These are phyloP conservation scores for Cephus pygmeus DNA, from an alignment of 2,888 invertebrate species.

Conservation along the genomic window DNA sequence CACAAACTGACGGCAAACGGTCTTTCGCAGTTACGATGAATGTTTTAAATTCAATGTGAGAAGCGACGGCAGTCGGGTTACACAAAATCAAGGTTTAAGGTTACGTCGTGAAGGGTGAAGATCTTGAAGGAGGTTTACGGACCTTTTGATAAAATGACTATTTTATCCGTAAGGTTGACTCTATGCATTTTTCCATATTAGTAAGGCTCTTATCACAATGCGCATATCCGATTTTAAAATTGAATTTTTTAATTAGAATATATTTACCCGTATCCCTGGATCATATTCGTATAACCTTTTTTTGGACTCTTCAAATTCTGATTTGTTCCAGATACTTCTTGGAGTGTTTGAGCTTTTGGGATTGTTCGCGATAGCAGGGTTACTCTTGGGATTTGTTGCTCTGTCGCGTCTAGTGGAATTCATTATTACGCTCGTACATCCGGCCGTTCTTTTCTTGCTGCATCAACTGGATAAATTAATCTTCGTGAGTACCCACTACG, in stretches of 20 bases:
- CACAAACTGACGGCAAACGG: neutral
- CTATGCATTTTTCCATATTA: neutral
- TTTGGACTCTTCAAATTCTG: neutral
- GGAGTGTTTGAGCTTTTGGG: neutral
- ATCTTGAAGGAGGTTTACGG: neutral
- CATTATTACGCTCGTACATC: neutral
- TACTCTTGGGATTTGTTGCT: neutral
- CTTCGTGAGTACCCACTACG: neutral
- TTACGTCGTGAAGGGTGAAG: neutral
- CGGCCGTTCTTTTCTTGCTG: neutral
- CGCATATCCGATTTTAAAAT: neutral
- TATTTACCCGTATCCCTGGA: neutral
- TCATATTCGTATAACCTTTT: neutral
- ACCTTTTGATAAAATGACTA: neutral
- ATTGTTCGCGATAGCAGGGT: neutral
- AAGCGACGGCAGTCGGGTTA: neutral
- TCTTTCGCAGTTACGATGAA: neutral
- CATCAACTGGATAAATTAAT: slow-evolving; percentile 2
- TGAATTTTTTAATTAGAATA: neutral
- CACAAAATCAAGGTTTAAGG: neutral
- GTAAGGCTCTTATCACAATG: neutral
- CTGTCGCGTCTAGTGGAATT: neutral
- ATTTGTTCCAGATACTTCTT: neutral
- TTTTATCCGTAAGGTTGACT: neutral
- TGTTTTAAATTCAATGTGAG: neutral